phyloP scores from a whole-genome alignment of 2,113 vertebrate species.

The Osmerus eperlanus region DNA sequence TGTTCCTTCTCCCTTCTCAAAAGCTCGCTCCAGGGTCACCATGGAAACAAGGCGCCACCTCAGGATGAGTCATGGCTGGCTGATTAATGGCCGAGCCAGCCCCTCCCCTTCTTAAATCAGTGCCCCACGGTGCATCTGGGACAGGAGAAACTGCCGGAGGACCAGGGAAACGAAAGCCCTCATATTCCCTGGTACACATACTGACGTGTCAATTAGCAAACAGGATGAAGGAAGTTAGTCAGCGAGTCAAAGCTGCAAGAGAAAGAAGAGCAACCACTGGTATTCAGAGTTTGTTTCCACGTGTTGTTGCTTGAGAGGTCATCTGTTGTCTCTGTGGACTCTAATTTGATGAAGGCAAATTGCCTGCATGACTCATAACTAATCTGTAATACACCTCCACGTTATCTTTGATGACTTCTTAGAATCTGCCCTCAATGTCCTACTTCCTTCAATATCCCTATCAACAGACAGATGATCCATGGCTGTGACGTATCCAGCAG shows the following conservation, averaged over 20 bases:
- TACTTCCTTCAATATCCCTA: not conserved
- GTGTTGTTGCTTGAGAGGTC: too few relatives aligned
- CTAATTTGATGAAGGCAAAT: not conserved
- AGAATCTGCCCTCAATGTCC: not conserved
- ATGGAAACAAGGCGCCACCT: not conserved
- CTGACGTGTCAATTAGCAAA: not conserved
- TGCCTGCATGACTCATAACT: not conserved
- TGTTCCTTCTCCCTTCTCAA: not conserved
- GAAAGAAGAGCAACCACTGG: not conserved
- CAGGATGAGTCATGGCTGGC: slow-evolving; percentile 7
- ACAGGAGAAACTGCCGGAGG: not conserved
- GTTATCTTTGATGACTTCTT: slow-evolving; percentile 1
- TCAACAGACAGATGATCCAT: not conserved
- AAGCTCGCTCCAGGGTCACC: not conserved
- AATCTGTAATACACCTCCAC: not conserved
- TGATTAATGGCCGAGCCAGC: not conserved
- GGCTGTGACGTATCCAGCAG: not conserved
- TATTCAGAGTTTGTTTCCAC: too few relatives aligned
- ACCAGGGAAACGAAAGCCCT: not conserved
- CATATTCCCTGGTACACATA: not conserved
- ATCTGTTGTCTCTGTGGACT: not conserved
- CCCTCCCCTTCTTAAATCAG: not conserved
- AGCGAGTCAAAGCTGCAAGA: not conserved
- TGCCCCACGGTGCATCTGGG: not conserved
- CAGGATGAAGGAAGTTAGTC: not conserved